phyloP scores from a whole-genome alignment of 2,888 invertebrate species.

The Apamea monoglypha region DNA sequence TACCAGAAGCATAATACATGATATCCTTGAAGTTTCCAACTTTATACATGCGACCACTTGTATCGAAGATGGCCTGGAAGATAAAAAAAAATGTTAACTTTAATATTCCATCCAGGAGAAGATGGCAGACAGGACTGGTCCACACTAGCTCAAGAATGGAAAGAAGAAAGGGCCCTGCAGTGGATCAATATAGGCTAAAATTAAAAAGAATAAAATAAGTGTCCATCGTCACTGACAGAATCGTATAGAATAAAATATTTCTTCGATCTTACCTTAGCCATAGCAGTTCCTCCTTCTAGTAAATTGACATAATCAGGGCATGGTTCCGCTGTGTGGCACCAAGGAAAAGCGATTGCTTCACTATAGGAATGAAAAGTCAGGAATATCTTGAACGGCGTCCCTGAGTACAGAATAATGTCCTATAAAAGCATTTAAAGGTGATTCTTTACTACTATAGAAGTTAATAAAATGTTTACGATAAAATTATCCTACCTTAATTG shows the following conservation, averaged over 20 bases:
- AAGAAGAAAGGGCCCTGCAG: too few species aligned
- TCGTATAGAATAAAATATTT: not conserved
- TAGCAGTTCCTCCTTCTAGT: constrained; percentile 84
- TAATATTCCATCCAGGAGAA: not conserved
- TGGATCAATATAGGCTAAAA: too few species aligned
- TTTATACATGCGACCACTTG: constrained; percentile 84
- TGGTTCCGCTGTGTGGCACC: constrained; percentile 84
- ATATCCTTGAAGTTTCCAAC: constrained; percentile 87
- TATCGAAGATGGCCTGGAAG: constrained; percentile 84
- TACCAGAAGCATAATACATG: constrained; percentile 85
- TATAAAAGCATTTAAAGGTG: constrained; percentile 69
- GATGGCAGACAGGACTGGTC: not conserved
- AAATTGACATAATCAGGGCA: constrained; percentile 85
- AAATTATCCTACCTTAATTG: constrained; percentile 79
- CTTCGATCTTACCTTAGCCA: constrained; percentile 80
- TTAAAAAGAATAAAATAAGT: not conserved
- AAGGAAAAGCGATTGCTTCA: constrained; percentile 85
- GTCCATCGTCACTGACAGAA: not conserved
- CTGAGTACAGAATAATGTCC: constrained; percentile 85
- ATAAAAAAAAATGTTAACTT: not conserved
- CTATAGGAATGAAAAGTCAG: constrained; percentile 84
- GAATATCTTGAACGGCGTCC: constrained; percentile 85
- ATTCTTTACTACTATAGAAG: not conserved
- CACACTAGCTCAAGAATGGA: not conserved
- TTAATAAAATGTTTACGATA: not conserved